Base-by-base conservation (phyloP, 2,113 vertebrate genomes). In the Pipra filicauda region DNA sequence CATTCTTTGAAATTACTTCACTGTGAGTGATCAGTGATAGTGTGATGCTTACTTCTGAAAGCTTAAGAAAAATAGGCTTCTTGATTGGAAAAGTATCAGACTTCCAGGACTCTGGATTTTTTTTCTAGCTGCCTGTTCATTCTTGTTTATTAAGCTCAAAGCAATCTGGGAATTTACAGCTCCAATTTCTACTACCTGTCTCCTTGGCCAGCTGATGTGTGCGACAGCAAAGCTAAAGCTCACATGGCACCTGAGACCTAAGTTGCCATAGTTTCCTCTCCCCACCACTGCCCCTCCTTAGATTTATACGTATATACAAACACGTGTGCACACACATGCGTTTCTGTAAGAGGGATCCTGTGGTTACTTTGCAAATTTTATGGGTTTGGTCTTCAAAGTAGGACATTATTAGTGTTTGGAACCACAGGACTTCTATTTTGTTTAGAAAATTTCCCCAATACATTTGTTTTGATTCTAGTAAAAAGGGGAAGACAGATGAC, bases 321-420 rank as follows among this genome's bases (percentile, higher is more conserved):
- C 22, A 10, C 1, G 9, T 24, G 18, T 39, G 57, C 21, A 31
- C 12, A 5, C 12, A 12, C n/a, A 26, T 2, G 6, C 6, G 4
- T 33, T 62, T 52, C n/a, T 26, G 0, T 3, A 46, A 44, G 57
- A 41, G 20, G 14, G 7, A 12, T 80, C 27, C 64, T 67, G 48
- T 54, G 24, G 5, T 75, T 61, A 27, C 44, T 44, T 70, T 18
- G 39, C 13, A 62, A 49, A 28, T 30, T 41, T 64, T 75, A 30
- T 0, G 3, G 9, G 8, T 69, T 87, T 59, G 17, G 19, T 35
- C 46, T 49, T 79, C 39, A 43, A 52, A 59, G 28, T 11, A 37
- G n/a, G 51, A 59, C 0, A 0, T 64, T 85, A 11, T 11, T 84
- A 65, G 33, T 31, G 18, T 76, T 81, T 80, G 37, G 48, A 83